phyloP scores from a whole-genome alignment of 2,888 invertebrate genomes.

The Lamellibrachia satsuma region DNA sequence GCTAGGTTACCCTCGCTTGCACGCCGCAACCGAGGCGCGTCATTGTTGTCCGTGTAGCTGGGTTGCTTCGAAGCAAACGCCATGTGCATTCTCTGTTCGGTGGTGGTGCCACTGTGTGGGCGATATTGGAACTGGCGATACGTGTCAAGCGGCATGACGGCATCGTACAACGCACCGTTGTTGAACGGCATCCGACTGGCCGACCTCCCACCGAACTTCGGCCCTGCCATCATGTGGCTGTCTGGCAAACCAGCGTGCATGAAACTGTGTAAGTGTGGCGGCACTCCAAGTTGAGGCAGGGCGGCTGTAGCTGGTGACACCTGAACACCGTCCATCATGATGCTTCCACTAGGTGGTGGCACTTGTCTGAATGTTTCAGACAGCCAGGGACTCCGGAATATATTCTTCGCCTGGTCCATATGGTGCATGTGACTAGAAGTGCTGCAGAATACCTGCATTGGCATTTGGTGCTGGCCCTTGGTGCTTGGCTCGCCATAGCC shows the following conservation, averaged over 20 bases:
- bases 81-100: not conserved
- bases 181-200: not conserved
- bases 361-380: not conserved
- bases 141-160: conserved; percentile 2
- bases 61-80: not conserved
- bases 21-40: not conserved
- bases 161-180: not conserved
- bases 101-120: not conserved
- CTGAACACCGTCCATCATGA: not conserved
- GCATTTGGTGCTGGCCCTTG: not conserved
- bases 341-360: not conserved
- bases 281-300: not conserved
- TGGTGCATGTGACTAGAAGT: not conserved
- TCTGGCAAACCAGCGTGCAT: not conserved
- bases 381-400: not conserved
- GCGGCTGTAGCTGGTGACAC: not conserved
- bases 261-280: not conserved
- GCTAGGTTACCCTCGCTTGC: not conserved
- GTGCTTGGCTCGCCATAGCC: not conserved
- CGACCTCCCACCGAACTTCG: not conserved
- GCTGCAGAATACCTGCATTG: not conserved
- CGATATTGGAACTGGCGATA: not conserved
- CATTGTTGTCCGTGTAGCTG: not conserved
- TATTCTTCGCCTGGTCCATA: not conserved
- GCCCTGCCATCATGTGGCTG: not conserved